These are phyloP conservation scores for Acanthochromis polyacanthus DNA, from an alignment of 2,113 vertebrate genomes.

Conservation along the genomic window DNA sequence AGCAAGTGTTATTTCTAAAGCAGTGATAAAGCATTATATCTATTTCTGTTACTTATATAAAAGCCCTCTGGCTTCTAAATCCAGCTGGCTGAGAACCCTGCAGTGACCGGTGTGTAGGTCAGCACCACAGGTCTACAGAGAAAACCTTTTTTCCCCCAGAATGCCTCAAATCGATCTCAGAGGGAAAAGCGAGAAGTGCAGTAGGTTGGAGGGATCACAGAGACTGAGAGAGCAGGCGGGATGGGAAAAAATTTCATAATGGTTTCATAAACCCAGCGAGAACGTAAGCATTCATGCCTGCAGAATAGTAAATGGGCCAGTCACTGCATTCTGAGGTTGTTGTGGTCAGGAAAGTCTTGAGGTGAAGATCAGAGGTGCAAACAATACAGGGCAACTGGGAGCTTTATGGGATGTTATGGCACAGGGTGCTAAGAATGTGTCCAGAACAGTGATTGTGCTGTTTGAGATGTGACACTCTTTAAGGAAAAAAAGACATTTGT, in stretches of 20 bases:
- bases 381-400: conserved; percentile 16
- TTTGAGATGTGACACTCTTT: background rate
- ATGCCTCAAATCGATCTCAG: conserved; percentile 18
- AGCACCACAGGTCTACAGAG: conserved; percentile 16
- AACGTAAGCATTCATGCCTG: conserved; percentile 28
- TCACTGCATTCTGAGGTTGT: conserved; percentile 35
- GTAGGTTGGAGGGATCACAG: conserved; percentile 16
- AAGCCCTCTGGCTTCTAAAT: conserved; percentile 3
- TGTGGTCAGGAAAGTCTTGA: conserved; percentile 28
- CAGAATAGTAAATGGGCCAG: conserved; percentile 5
- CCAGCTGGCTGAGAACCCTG: background rate
- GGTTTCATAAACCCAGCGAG: conserved; percentile 26
- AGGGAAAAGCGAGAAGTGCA: background rate
- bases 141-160: conserved; percentile 35
- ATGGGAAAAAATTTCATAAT: background rate
- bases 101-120: conserved; percentile 26
- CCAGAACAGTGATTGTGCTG: background rate
- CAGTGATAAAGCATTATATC: background rate
- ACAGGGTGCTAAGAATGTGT: conserved; percentile 13
- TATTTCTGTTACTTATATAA: background rate
- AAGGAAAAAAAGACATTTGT: background rate
- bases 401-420: conserved; percentile 1
- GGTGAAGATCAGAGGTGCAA: conserved; percentile 37
- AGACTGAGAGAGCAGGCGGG: conserved; percentile 18
- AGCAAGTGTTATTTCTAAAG: background rate